Base-by-base conservation (phyloP, 2,888 invertebrate species). In the Dione vanillae region DNA sequence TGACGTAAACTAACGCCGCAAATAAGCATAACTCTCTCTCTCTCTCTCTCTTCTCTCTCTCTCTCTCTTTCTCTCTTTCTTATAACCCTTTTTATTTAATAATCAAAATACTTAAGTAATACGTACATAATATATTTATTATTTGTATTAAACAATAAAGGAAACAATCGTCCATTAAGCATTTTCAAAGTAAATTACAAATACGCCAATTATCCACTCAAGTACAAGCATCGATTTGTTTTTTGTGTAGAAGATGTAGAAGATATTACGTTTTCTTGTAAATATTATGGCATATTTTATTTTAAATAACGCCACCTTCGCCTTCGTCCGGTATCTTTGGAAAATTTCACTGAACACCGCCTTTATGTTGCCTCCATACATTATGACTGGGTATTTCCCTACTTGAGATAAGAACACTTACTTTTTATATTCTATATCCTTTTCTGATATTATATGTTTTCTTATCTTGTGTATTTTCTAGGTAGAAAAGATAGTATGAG, bases 391-490 rank as follows among this genome's bases (percentile, higher is more conserved):
- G 43, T 61, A 27, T 61, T 61, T 61, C 43, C 59, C 43, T 27
- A 45, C 59, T 61, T 27, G n/a, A 61, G 59, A 61, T 61, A 61
- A 61, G 27, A 27, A 43, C 43, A 20, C 20, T 61, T 61, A 27
- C n/a, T 61, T 61, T 61, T 61, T 61, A 61, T 43, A 14, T 59
- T 59, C n/a, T 54, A 37, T n/a, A 43, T 43, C 59, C 59, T 27
- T 20, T 59, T 59, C 8, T n/a, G n/a, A 1, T 54, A n/a, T 37
- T 43, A 59, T 43, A 27, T 10, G 20, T 43, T 19, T 20, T 59
- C 41, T 19, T 58, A 41, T 58, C 37, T 52, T 5, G 27, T 27
- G 27, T 27, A 27, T 27, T 27, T 27, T 27, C 2, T 27, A 27
- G 2, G 5, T 27, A 27, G 27, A 27, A 27, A 27, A 5, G 27